phyloP scores from a whole-genome alignment of 2,888 invertebrate genomes.

The Eupithecia subumbrata region DNA sequence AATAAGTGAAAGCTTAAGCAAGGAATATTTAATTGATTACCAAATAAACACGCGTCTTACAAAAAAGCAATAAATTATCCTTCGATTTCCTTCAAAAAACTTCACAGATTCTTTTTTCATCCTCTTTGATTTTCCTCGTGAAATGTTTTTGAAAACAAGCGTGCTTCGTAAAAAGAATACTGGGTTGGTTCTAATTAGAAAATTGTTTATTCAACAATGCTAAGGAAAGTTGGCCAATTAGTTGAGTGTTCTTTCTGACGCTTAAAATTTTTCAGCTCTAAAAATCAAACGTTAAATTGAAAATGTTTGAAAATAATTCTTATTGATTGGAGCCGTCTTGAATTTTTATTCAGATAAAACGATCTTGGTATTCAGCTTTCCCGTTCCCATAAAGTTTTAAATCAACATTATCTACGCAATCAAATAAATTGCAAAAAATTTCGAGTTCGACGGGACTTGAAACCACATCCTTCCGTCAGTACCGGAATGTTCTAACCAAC shows the following conservation, averaged over 20 bases:
- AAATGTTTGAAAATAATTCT: neutral
- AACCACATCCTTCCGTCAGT: too few species aligned
- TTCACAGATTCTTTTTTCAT: neutral
- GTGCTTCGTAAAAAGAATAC: constrained; percentile 38
- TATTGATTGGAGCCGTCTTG: neutral
- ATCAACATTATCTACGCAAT: too few species aligned
- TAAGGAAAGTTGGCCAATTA: constrained; percentile 40
- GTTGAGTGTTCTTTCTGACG: constrained; percentile 18
- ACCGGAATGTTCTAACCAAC: too few species aligned
- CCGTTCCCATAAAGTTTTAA: too few species aligned
- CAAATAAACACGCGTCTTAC: neutral
- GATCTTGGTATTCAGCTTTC: too few species aligned
- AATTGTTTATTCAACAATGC: constrained; percentile 47
- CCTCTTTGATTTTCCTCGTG: constrained; percentile 29
- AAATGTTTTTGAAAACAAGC: constrained; percentile 39
- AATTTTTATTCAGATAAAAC: too few species aligned
- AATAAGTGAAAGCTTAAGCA: neutral
- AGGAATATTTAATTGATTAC: neutral
- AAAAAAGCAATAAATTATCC: constrained; percentile 9
- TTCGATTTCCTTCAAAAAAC: constrained; percentile 29
- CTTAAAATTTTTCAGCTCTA: constrained; percentile 4
- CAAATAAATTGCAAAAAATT: too few species aligned
- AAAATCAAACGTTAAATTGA: neutral
- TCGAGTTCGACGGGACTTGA: too few species aligned
- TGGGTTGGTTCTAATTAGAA: constrained; percentile 39